Evolutionary conservation across 2,797 vertebrate species (phyloP).

Genomic region (Pogonophryne albipinna): DNA sequence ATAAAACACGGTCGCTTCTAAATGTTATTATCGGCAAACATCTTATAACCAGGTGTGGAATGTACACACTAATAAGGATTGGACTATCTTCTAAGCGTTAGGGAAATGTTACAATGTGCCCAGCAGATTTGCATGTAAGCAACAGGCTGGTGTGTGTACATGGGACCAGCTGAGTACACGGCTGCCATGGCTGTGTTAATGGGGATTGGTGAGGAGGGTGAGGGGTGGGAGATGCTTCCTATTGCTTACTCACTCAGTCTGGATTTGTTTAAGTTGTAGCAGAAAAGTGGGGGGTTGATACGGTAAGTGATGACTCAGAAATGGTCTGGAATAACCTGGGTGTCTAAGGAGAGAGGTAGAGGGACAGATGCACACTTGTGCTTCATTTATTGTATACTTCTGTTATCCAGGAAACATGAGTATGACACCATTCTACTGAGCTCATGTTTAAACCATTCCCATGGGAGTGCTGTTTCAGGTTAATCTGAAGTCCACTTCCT

Average conservation of each 20-base stretch:
- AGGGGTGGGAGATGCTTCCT: background rate
- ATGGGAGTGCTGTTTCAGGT: background rate
- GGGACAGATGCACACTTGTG: background rate
- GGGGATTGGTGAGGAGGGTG: slow-evolving; percentile 20
- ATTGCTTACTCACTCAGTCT: slow-evolving; percentile 52
- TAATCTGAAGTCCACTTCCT: background rate
- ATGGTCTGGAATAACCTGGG: slow-evolving; percentile 24
- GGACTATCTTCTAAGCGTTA: slow-evolving; percentile 11
- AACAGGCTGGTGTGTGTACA: slow-evolving; percentile 50
- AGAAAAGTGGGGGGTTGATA: slow-evolving; percentile 40
- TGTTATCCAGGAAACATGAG: too few species aligned
- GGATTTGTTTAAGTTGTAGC: slow-evolving; percentile 62
- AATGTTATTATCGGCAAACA: background rate
- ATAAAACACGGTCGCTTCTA: background rate
- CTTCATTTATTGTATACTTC: too few species aligned
- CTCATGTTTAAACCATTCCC: background rate
- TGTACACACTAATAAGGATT: slow-evolving; percentile 28
- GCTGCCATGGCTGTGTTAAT: slow-evolving; percentile 41
- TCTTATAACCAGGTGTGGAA: slow-evolving; percentile 18
- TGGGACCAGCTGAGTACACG: slow-evolving; percentile 77
- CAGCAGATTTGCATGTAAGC: slow-evolving; percentile 57
- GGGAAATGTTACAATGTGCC: slow-evolving; percentile 17
- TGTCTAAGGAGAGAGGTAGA: slow-evolving; percentile 13
- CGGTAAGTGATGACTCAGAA: slow-evolving; percentile 62
- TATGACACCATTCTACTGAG: background rate